Evolutionary conservation across 1,140 invertebrate species (phyloP).

Genomic region (Bactericera cockerelli): DNA sequence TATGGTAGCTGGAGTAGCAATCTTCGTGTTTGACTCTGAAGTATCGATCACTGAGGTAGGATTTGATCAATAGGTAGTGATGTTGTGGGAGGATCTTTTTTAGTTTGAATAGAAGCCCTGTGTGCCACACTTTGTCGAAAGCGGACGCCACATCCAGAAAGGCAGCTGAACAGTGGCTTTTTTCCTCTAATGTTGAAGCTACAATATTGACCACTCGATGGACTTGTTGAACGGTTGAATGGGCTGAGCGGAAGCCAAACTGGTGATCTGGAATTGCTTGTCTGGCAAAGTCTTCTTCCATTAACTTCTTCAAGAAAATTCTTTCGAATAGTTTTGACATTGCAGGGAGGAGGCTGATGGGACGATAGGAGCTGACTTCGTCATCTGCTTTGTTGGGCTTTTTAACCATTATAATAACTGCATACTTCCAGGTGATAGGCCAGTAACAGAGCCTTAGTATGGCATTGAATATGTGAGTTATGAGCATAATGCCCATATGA

Average conservation of each 20-base stretch:
- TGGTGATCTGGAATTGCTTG: not conserved
- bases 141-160: too few relatives aligned
- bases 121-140: too few relatives aligned
- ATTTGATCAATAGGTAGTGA: constrained; percentile 18
- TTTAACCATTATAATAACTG: constrained; percentile 24
- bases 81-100: constrained; percentile 18
- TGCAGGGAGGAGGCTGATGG: too few relatives aligned
- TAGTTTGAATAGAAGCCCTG: constrained; percentile 23
- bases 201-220: constrained; percentile 11
- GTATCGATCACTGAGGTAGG: constrained; percentile 17
- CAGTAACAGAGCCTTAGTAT: too few relatives aligned
- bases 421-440: constrained; percentile 24
- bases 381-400: constrained; percentile 25
- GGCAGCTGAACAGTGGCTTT: too few relatives aligned
- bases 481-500: not conserved
- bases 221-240: constrained; percentile 10
- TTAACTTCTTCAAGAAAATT: constrained; percentile 19
- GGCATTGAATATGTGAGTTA: constrained; percentile 11
- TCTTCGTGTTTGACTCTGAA: constrained; percentile 16
- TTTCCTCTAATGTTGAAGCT: too few relatives aligned
- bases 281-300: constrained; percentile 22
- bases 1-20: not conserved
- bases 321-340: constrained; percentile 27
- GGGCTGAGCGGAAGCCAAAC: not conserved
- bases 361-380: constrained; percentile 23